Base-by-base conservation (phyloP, 2,113 vertebrate genomes). In the Aldabrachelys gigantea region DNA sequence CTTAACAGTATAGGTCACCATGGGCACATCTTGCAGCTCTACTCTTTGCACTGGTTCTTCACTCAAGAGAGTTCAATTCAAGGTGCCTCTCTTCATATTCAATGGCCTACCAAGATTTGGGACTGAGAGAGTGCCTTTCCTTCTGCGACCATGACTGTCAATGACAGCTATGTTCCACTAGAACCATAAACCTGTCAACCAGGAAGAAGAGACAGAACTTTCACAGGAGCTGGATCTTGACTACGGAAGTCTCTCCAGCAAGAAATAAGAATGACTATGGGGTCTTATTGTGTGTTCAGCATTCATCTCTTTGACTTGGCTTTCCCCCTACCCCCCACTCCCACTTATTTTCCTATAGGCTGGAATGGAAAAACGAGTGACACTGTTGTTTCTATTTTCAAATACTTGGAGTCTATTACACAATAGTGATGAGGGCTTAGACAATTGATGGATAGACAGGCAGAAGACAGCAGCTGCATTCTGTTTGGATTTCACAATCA, bases 1-100 rank as follows among this genome's bases (percentile, higher is more conserved):
- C 56, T 29, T 72, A 35, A 2, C 57, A n/a, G 27, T 2, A 1
- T 29, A 5, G 16, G n/a, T 31, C 22, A 5, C 80, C 1, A 19
- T 27, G 50, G 1, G 1, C 25, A 49, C 5, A 1, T 0, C 80
- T 65, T 47, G 44, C 8, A 27, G 9, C 24, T 84, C 65, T 75
- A 25, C 62, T 65, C 75, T 56, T 85, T 57, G 24, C 50, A 19
- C 2, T 1, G 1, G 25, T 25, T 85, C 10, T 52, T 57, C 53
- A 2, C n/a, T n/a, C 69, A 56, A 92, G 90, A 54, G 31, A 50
- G 59, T 75, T 47, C 35, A 57, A 1, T 69, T 47, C 56, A 85
- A 85, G 21, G 13, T 54, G n/a, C 35, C 41, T 54, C 50, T 54
- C 50, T 22, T 85, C 56, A 47, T 69, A 24, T 2, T 52, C 62